These are phyloP conservation scores for Martes flavigula DNA, from an alignment of 2,797 vertebrate genomes.

Conservation along the genomic window DNA sequence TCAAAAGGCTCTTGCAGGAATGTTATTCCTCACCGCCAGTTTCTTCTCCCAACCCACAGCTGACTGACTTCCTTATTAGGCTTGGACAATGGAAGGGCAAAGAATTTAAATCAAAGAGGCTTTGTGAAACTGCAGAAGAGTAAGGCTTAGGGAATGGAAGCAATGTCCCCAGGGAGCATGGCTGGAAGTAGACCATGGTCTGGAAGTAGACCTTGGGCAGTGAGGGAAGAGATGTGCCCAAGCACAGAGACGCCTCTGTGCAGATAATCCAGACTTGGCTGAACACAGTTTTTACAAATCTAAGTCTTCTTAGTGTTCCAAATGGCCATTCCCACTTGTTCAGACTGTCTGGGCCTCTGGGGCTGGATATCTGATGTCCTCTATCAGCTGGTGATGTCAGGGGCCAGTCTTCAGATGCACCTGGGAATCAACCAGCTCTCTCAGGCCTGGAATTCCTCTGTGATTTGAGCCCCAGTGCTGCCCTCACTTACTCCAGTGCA, in stretches of 20 bases:
- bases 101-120: conserved; percentile 65
- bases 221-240: conserved; percentile 6
- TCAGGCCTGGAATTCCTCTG: not conserved
- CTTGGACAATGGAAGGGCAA: conserved; percentile 57
- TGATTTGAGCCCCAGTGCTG: not conserved
- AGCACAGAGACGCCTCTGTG: not conserved
- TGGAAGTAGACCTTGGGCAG: conserved; percentile 42
- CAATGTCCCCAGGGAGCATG: conserved; percentile 28
- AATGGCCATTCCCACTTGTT: not conserved
- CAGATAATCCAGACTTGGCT: conserved; percentile 44
- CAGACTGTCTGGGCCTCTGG: not conserved
- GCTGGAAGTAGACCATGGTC: conserved; percentile 17
- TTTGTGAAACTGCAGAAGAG: conserved; percentile 55
- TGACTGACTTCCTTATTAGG: conserved; percentile 67
- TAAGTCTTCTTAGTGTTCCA: conserved; percentile 17
- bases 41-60: conserved; percentile 63
- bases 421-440: not conserved
- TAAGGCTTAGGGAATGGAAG: conserved; percentile 52
- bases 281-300: not conserved
- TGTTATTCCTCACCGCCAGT: conserved; percentile 40
- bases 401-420: not conserved
- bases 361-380: not conserved
- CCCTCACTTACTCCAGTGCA: not conserved
- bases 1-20: conserved; percentile 69
- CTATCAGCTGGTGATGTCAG: not conserved